phyloP scores from a whole-genome alignment of 2,888 invertebrate species.

The Sipha maydis region DNA sequence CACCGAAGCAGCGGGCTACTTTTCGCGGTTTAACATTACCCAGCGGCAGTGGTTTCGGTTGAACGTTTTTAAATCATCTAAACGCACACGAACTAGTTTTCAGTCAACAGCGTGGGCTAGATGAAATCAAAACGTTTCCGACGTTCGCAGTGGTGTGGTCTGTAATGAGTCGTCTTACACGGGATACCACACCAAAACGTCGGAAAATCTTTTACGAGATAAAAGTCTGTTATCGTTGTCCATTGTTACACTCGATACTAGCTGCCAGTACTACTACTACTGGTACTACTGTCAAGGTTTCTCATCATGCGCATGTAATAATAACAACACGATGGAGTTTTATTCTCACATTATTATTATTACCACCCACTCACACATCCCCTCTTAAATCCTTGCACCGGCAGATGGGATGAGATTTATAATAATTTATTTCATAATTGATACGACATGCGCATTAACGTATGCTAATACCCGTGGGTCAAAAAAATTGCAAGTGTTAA shows the following conservation, averaged over 20 bases:
- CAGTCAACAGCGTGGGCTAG: background rate
- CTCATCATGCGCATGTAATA: background rate
- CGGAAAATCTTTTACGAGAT: background rate
- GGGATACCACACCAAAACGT: background rate
- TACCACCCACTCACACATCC: background rate
- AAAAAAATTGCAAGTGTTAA: no score
- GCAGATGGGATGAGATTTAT: background rate
- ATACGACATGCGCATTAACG: background rate
- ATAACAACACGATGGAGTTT: background rate
- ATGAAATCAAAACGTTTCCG: background rate
- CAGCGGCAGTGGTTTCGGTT: background rate
- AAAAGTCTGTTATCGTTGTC: background rate
- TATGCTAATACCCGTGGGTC: no score
- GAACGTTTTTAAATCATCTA: background rate
- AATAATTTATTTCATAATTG: background rate
- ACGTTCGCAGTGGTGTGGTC: background rate
- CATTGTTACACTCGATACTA: no score
- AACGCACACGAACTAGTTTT: background rate
- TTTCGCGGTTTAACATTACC: conserved; percentile 5
- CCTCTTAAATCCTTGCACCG: background rate
- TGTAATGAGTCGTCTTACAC: background rate
- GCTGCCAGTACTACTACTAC: background rate
- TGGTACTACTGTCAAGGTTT: background rate
- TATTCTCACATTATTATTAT: background rate
- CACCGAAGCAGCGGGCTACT: background rate